Conservation (phyloP, 2,113 vertebrate species). For the Nothocercus nigrocapillus region DNA sequence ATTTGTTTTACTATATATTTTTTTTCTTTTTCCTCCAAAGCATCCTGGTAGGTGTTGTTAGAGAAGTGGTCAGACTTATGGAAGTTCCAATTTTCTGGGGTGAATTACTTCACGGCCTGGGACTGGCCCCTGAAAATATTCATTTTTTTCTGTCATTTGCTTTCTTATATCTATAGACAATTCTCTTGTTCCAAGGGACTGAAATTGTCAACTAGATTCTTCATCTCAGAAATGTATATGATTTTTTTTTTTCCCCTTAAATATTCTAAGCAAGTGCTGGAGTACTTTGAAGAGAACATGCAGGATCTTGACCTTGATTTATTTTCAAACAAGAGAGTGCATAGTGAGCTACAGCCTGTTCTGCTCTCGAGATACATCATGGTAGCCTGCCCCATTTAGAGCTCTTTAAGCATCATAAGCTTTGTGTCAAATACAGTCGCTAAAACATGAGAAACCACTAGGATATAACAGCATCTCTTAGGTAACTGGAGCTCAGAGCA, state of each 20-base stretch:
- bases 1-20: neutral
- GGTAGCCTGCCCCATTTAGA: neutral
- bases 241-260: neutral
- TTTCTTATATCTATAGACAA: slow-evolving; percentile 6
- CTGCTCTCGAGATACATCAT: neutral
- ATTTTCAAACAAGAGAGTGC: neutral
- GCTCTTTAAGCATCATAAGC: neutral
- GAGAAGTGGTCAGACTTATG: slow-evolving; percentile 24
- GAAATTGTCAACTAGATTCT: slow-evolving; percentile 10
- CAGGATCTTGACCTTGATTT: slow-evolving; percentile 10
- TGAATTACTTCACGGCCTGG: neutral
- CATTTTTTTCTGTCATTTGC: slow-evolving; percentile 46
- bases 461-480: neutral
- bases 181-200: neutral
- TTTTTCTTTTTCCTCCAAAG: slow-evolving; percentile 31
- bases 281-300: neutral
- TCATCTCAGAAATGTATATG: slow-evolving; percentile 11
- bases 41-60: slow-evolving; percentile 10
- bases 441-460: neutral
- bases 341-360: neutral
- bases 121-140: slow-evolving; percentile 36
- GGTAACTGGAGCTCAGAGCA: neutral
- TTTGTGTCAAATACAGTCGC: neutral
- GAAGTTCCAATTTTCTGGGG: slow-evolving; percentile 19
- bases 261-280: neutral